Evolutionary conservation across 2,888 invertebrate species (phyloP).

Genomic region (Apocheima hispidaria): DNA sequence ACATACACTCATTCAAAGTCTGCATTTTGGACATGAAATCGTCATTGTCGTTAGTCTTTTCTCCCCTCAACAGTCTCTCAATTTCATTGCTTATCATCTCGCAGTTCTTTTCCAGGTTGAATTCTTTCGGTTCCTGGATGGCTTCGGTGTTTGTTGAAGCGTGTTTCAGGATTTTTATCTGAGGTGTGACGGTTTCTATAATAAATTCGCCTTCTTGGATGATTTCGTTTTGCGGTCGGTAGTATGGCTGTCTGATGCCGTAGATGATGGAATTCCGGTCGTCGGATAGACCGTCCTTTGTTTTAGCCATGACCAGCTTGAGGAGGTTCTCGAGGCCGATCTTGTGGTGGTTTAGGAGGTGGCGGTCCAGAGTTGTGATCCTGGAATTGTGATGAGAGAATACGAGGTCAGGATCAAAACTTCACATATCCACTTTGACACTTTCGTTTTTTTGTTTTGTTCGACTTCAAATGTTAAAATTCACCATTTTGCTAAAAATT

Average conservation of each 20-base stretch:
- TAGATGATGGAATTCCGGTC: constrained; percentile 45
- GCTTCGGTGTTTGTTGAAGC: constrained; percentile 67
- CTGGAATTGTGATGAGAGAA: constrained; percentile 54
- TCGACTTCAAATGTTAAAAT: no score
- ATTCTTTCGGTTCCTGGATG: background rate
- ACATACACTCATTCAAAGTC: constrained; percentile 74
- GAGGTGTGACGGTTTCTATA: constrained; percentile 70
- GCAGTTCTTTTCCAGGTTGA: constrained; percentile 57
- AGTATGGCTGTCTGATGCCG: constrained; percentile 67
- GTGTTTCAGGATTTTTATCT: constrained; percentile 73
- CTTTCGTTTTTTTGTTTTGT: no score
- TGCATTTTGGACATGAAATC: constrained; percentile 71
- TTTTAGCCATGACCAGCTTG: constrained; percentile 76
- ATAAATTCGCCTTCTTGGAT: constrained; percentile 73
- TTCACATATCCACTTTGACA: no score
- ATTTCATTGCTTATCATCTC: constrained; percentile 59
- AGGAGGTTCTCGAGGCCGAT: constrained; percentile 73
- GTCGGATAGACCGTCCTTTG: constrained; percentile 69
- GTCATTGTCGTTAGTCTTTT: constrained; percentile 56
- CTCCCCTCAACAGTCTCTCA: constrained; percentile 61
- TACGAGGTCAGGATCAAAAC: no score
- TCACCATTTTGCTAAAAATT: no score
- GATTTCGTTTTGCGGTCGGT: constrained; percentile 60
- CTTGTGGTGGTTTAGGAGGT: constrained; percentile 75
- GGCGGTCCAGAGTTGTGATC: constrained; percentile 77